Base-by-base conservation (phyloP, 2,888 invertebrate genomes). In the Xanthostigma xanthostigma region DNA sequence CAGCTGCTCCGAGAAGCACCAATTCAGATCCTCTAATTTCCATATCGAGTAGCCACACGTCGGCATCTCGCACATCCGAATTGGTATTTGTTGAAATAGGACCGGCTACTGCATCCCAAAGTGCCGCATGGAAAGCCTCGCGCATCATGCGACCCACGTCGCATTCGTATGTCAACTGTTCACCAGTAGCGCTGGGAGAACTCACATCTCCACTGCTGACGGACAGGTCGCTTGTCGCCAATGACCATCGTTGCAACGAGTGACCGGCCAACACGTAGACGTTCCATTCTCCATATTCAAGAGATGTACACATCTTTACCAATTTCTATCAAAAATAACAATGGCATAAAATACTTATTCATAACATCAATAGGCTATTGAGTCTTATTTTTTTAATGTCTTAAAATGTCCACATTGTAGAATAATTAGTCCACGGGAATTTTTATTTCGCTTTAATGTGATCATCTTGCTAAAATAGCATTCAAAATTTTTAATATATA, bases 221-320 rank as follows among this genome's bases (percentile, higher is more conserved):
- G 27, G 27, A 27, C 9, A 68, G 63, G 55, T 78, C 76, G n/a
- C 72, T 70, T 33, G 69, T 66, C 43, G 67, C 73, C 47, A 88
- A 74, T 44, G 75, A 70, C 93, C 93, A 93, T 60, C 86, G 81
- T 67, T 93, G 92, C 50, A 93, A 68, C 54, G 79, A 78, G 39
- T 84, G 79, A 45, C 87, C 90, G 11, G 86, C 79, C 49, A 89
- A 69, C 46, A 86, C 77, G 52, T 78, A 78, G n/a, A 88, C 73
- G 44, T 73, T 69, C 57, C 78, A 76, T 37, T 13, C 60, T 45
- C 44, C 51, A 50, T 49, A 59, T 57, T 63, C 67, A 56, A 55
- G 58, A 54, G 50, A 51, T 41, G 76, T 74, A 47, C 77, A 69
- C 45, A 88, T 78, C 55, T 85, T 81, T 1, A 88, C 81, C 46